Conservation (phyloP, 2,888 invertebrate genomes). For the Zaprionus obscuricornis region DNA sequence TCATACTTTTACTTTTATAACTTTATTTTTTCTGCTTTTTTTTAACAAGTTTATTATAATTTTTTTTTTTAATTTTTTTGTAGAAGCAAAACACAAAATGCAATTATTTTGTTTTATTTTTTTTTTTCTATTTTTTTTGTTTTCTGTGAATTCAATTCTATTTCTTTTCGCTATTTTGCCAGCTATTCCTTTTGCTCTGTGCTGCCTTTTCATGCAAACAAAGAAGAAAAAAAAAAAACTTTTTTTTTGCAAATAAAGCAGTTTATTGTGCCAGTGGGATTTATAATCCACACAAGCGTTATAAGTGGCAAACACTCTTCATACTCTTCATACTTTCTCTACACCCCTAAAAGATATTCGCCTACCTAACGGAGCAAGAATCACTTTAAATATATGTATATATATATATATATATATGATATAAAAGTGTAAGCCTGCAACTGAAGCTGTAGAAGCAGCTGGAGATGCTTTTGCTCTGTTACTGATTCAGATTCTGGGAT, state of each 20-base stretch:
- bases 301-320: conserved; percentile 48
- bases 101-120: conserved; percentile 10
- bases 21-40: too few relatives aligned
- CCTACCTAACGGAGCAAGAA: conserved; percentile 14
- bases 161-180: neutral
- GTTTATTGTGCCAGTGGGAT: conserved; percentile 72
- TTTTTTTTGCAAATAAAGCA: conserved; percentile 77
- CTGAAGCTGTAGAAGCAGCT: conserved; percentile 7
- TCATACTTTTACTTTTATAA: too few relatives aligned
- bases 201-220: conserved; percentile 38
- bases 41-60: conserved; percentile 18
- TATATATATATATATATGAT: neutral
- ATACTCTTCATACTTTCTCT: conserved; percentile 21
- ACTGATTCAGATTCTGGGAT: conserved; percentile 8
- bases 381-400: conserved; percentile 48
- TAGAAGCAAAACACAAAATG: conserved; percentile 35
- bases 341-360: neutral
- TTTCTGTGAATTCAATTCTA: neutral
- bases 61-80: too few relatives aligned
- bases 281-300: conserved; percentile 77
- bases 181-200: neutral
- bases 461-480: too few relatives aligned
- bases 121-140: conserved; percentile 1
- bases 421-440: conserved; percentile 10
- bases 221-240: too few relatives aligned